Conservation (phyloP, 2,888 invertebrate species). For the Euplexia lucipara region DNA sequence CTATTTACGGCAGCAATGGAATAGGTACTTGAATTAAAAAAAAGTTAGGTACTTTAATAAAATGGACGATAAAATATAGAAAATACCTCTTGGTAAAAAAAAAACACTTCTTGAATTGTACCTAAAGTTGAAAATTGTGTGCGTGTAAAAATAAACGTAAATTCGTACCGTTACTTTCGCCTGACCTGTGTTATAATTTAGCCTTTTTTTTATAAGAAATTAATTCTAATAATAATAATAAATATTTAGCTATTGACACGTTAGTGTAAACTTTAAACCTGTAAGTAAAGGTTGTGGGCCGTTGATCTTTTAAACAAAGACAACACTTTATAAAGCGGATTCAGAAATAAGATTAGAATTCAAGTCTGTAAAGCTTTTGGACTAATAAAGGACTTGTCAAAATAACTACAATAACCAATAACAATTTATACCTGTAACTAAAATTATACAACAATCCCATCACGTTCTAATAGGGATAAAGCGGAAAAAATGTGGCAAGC, state of each 20-base stretch:
- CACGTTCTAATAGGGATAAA: slow-evolving; percentile 8
- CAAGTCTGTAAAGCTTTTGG: too few species aligned
- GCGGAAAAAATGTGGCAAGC: slow-evolving; percentile 37
- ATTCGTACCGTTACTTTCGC: not conserved
- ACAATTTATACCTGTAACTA: not conserved
- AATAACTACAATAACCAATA: not conserved
- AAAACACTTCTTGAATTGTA: not conserved
- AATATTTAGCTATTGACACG: too few species aligned
- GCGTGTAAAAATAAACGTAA: not conserved
- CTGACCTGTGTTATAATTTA: too few species aligned
- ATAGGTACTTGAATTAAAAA: not conserved
- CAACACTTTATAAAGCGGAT: too few species aligned
- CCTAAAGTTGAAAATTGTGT: not conserved
- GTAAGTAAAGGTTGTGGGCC: too few species aligned
- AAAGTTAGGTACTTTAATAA: not conserved
- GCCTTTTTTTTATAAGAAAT: too few species aligned
- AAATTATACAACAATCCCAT: slow-evolving; percentile 16
- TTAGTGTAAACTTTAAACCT: too few species aligned
- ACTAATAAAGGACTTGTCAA: not conserved
- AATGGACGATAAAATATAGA: not conserved
- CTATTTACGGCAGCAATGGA: slow-evolving; percentile 59
- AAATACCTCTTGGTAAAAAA: not conserved
- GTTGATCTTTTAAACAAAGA: too few species aligned
- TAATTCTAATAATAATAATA: too few species aligned
- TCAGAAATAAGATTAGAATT: too few species aligned